Conservation (phyloP, 1,140 invertebrate genomes). For the Drosophila aff. region DNA sequence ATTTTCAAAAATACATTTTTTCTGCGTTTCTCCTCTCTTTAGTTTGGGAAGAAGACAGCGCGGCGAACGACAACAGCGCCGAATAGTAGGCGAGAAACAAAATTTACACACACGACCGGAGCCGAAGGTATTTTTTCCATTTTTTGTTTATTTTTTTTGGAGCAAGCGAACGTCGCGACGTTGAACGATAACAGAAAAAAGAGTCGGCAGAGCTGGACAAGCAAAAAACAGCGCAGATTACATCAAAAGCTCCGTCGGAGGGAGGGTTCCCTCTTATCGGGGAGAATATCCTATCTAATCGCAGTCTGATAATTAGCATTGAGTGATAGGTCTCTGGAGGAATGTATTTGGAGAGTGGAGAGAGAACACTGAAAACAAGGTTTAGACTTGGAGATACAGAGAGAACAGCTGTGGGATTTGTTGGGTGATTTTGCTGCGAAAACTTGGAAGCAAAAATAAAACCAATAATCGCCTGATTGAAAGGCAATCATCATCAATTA, state of each 20-base stretch:
- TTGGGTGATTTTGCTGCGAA: background rate
- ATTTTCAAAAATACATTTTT: slow-evolving; percentile 77
- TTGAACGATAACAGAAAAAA: slow-evolving; percentile 63
- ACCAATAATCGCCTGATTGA: slow-evolving; percentile 35
- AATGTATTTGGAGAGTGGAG: background rate
- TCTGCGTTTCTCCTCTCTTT: slow-evolving; percentile 30
- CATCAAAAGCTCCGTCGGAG: slow-evolving; percentile 26
- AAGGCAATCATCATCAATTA: slow-evolving; percentile 60
- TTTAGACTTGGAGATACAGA: background rate
- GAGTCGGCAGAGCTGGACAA: background rate
- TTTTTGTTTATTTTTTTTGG: slow-evolving; percentile 10
- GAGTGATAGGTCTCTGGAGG: slow-evolving; percentile 27
- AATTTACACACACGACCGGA: slow-evolving; percentile 42
- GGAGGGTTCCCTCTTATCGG: slow-evolving; percentile 54
- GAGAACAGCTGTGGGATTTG: slow-evolving; percentile 10
- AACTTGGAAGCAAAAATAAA: background rate
- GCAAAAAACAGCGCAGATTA: slow-evolving; percentile 36
- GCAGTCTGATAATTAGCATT: slow-evolving; percentile 68
- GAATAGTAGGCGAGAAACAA: slow-evolving; percentile 43
- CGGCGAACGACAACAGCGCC: slow-evolving; percentile 21
- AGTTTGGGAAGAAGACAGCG: slow-evolving; percentile 27
- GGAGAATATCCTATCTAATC: slow-evolving; percentile 55
- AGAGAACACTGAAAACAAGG: background rate
- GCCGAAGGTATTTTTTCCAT: slow-evolving; percentile 24
- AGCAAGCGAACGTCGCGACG: slow-evolving; percentile 39